Evolutionary conservation across 1,140 invertebrate genomes (phyloP), one percentile per base, ranked within the genome.

Genomic region (Drosophila tropicalis): DNA sequence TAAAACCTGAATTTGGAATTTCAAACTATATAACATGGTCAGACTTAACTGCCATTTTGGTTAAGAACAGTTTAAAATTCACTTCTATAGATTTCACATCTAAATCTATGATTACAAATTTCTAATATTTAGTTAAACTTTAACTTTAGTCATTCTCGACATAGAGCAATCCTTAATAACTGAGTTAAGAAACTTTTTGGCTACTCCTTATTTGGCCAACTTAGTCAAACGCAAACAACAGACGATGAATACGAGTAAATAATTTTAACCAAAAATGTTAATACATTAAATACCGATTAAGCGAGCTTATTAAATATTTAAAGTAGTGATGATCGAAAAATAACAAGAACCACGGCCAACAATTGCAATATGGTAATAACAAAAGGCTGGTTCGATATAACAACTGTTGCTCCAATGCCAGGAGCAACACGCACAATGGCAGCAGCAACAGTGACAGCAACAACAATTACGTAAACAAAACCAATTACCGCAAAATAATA

Each of bases 401-500:
- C 5, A 63, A 66, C 44, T 51, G 44, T 51, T 51, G 44, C 44
- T 51, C 44, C 44, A 51, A 51, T 51, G 44, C 44, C 55, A 15
- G 32, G 7, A 15, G 29, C 55, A 32, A 15, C 13, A 57, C 29
- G 55, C 55, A 15, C 55, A 57, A 13, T 22, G 4, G 19, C 25
- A 70, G 29, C 65, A 32, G 40, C 19, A 22, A 36, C 15, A 29
- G n/a, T 47, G 44, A 56, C 67, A 57, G 65, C 41, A 36, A 69
- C 29, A 39, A 61, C 62, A 57, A 39, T 67, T 67, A 58, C 69
- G 54, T 57, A 78, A 78, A 77, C 74, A 67, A 72, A 78, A 67
- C 75, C 75, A 77, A 77, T 77, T 77, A 77, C 62, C 51, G 41
- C 74, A 44, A 60, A 71, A 77, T 77, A 77, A 77, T 77, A 77